Conservation (phyloP, 2,113 vertebrate species). For the Oxygymnocypris stewartii region DNA sequence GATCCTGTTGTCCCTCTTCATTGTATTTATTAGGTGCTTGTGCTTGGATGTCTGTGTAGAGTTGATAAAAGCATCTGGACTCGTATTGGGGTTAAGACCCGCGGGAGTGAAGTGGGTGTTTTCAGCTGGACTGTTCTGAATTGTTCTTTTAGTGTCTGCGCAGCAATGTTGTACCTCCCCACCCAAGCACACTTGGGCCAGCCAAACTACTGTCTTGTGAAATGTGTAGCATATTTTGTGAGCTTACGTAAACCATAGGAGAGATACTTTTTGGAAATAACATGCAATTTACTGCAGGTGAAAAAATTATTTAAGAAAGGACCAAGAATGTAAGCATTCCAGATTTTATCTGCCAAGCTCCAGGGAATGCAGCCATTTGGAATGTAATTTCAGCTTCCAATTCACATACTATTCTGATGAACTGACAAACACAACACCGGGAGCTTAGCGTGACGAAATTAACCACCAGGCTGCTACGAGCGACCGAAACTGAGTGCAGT, state of each 20-base stretch:
- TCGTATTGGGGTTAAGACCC: constrained; percentile 27
- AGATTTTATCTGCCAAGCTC: constrained; percentile 56
- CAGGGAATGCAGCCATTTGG: constrained; percentile 47
- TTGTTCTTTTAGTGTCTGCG: constrained; percentile 43
- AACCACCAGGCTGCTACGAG: neutral
- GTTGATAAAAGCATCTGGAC: constrained; percentile 43
- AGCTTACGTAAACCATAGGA: constrained; percentile 58
- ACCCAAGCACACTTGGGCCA: constrained; percentile 30
- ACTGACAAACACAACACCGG: constrained; percentile 16
- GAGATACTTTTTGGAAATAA: constrained; percentile 57
- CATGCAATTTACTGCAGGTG: constrained; percentile 47
- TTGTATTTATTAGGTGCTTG: constrained; percentile 44
- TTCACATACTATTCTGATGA: constrained; percentile 42
- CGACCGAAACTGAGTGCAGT: neutral
- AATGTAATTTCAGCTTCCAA: constrained; percentile 43
- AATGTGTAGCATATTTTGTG: constrained; percentile 57
- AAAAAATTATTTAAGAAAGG: constrained; percentile 38
- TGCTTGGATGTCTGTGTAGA: constrained; percentile 7
- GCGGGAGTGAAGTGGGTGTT: constrained; percentile 46
- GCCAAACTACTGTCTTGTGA: constrained; percentile 57
- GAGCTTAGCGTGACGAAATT: neutral
- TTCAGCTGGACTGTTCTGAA: constrained; percentile 44
- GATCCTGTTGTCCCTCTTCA: constrained; percentile 20
- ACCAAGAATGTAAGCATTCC: constrained; percentile 54
- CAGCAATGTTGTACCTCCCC: constrained; percentile 29